Percentiles rank a stretch among this genome's conserved stretches.
Conservation (phyloP, 2,888 invertebrate genomes). For the Microctonus hyperodae region DNA sequence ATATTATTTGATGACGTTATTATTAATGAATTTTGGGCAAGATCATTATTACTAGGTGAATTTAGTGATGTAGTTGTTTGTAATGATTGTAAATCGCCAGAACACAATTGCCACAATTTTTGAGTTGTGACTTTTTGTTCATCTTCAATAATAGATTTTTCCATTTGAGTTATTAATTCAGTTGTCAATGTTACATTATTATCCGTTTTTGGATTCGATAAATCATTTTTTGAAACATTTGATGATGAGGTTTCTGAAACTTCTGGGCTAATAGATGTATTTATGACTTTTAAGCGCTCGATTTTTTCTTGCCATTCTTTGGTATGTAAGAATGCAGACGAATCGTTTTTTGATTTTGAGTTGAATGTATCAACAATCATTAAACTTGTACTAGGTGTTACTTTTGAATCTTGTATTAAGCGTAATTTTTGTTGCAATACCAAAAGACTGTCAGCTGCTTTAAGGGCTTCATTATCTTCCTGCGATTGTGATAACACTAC, state of each 20-base stretch:
- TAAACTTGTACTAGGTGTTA: conserved; percentile 25
- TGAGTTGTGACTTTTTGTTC: background rate
- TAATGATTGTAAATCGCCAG: background rate
- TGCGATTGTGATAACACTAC: conserved; percentile 6
- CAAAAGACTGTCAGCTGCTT: conserved; percentile 42
- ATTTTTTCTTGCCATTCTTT: conserved; percentile 14
- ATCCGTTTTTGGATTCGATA: background rate
- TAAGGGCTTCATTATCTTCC: conserved; percentile 41
- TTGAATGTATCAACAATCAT: conserved; percentile 10
- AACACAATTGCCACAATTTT: conserved; percentile 18
- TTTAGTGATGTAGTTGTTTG: background rate
- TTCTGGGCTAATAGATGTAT: conserved; percentile 17
- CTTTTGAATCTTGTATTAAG: conserved; percentile 38
- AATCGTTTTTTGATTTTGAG: background rate
- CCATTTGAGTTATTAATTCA: background rate
- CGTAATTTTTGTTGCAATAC: conserved; percentile 43
- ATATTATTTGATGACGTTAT: background rate
- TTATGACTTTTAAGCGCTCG: background rate
- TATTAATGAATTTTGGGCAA: background rate
- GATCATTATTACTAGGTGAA: background rate
- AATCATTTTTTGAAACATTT: background rate
- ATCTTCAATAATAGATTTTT: background rate
- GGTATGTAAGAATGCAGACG: background rate
- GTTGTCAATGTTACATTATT: background rate
- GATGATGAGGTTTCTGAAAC: background rate